Base-by-base conservation (phyloP, 2,888 invertebrate genomes). In the Latrodectus hesperus region DNA sequence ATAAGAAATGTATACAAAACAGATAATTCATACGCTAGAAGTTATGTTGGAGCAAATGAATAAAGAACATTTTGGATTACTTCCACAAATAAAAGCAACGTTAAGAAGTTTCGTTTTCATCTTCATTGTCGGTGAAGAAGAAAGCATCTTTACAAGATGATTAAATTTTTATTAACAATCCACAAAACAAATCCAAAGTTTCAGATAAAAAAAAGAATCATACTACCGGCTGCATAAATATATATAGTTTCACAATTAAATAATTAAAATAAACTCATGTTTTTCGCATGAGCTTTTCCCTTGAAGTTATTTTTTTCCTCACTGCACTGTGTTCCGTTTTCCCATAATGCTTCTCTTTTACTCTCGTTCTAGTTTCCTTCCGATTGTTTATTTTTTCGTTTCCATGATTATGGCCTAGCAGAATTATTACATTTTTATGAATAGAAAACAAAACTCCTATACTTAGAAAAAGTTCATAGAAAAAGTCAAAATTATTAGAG, bases 251-350 rank as follows among this genome's bases (percentile, higher is more conserved):
- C 60, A 14, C n/a, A 6, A 52, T n/a, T 0, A 51, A 12, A 10
- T 14, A 17, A 72, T 72, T 16, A 72, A n/a, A 51, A n/a, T 17
- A 49, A 52, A 51, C 17, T 51, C 51, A 52, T 52, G 9, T 52
- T 52, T 49, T n/a, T 12, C 16, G 70, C 3, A 80, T 71, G 64
- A 49, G 64, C 73, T 22, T 51, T 71, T 65, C 71, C 86, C 75
- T 60, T 72, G 72, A 77, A 81, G 60, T 81, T 64, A 76, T 87
- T 87, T 87, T 85, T 87, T 87, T 77, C 86, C 81, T 81, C 72
- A 74, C 81, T 87, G 77, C 86, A 81, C 86, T 81, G 74, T 38
- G 38, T 85, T 75, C n/a, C 81, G 76, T 87, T 87, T 72, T 86
- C 86, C 86, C 86, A 87, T 72, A 87, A 87, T 87, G 77, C 86